These are phyloP conservation scores for Masticophis lateralis DNA, from an alignment of 2,797 vertebrate genomes.

Conservation along the genomic window DNA sequence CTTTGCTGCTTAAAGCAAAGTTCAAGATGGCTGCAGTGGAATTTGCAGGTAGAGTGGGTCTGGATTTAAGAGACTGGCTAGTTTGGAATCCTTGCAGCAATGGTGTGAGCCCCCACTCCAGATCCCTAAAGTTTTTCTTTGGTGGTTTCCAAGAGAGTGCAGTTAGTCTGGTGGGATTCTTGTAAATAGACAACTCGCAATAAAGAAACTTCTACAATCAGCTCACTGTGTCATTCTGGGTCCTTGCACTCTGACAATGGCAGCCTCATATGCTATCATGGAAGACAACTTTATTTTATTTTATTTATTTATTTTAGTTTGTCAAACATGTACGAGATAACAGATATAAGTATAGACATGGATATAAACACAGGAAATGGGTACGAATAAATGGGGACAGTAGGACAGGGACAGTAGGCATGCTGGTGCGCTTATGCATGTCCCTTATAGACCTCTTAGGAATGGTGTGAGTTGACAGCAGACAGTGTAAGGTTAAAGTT, in stretches of 20 bases:
- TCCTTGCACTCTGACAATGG: background rate
- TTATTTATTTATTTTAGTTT: no score
- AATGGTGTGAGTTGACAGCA: no score
- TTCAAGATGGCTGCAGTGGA: background rate
- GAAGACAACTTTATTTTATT: background rate
- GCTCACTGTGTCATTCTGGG: background rate
- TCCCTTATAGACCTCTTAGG: no score
- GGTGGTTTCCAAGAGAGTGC: background rate
- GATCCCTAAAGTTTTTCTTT: background rate
- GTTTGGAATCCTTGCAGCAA: background rate
- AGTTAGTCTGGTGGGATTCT: background rate
- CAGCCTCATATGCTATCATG: background rate
- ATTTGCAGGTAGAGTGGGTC: background rate
- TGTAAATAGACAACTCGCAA: background rate
- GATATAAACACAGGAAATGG: no score
- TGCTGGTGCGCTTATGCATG: no score
- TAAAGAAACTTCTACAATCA: background rate
- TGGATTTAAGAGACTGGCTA: background rate
- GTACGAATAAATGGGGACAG: no score
- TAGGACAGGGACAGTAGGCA: no score
- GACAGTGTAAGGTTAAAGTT: no score
- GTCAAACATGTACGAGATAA: no score
- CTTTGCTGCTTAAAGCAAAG: background rate
- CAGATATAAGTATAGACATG: no score
- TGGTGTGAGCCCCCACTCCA: background rate